Evolutionary conservation across 2,888 invertebrate genomes (phyloP).

Genomic region (Bellardia pandia): DNA sequence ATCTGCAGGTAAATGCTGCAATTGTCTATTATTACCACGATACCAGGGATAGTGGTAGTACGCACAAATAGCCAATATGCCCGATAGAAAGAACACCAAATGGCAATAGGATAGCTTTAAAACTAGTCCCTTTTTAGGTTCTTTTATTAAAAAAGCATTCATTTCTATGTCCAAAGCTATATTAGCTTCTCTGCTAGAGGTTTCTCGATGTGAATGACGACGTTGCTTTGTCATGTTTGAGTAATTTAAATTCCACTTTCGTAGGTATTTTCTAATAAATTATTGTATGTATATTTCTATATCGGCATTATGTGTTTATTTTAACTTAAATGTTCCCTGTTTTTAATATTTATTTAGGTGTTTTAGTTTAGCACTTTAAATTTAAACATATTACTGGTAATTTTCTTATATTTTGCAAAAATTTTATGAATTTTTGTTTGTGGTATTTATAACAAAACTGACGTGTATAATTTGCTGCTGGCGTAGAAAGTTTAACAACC

Average conservation of each 20-base stretch:
- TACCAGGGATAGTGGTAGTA: conserved; percentile 76
- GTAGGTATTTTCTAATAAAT: neutral
- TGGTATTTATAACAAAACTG: conserved; percentile 48
- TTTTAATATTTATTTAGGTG: neutral
- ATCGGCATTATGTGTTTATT: neutral
- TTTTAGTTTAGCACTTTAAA: neutral
- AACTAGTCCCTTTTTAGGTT: conserved; percentile 54
- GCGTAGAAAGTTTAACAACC: neutral
- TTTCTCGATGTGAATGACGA: conserved; percentile 56
- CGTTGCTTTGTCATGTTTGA: conserved; percentile 65
- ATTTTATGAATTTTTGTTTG: neutral
- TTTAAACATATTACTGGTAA: neutral
- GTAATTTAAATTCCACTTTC: neutral
- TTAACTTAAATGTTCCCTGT: neutral
- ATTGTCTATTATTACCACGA: conserved; percentile 66
- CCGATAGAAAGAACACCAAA: conserved; percentile 78
- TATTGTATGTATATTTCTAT: neutral
- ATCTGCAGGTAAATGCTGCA: conserved; percentile 80
- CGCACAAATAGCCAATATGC: conserved; percentile 77
- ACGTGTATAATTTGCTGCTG: conserved; percentile 47
- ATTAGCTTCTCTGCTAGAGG: conserved; percentile 14
- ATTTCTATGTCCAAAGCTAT: conserved; percentile 50
- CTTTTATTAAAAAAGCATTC: conserved; percentile 52
- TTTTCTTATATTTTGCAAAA: conserved; percentile 1
- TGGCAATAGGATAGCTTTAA: conserved; percentile 69